Conservation (phyloP, 1,140 invertebrate species). For the Saccostrea glomerata region DNA sequence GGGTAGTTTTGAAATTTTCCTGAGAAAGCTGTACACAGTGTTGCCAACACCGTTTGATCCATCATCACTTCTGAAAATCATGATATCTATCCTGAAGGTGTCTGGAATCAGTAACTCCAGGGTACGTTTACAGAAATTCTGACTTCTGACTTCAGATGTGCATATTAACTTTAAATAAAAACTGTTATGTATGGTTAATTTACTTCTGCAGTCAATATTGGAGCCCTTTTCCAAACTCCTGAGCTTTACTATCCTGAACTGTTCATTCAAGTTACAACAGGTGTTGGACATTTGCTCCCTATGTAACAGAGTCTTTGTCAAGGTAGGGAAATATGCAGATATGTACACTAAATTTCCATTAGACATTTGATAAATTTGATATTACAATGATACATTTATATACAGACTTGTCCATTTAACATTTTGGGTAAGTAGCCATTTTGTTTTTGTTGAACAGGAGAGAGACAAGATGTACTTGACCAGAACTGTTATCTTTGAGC, state of each 20-base stretch:
- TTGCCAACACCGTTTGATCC: slow-evolving; percentile 86
- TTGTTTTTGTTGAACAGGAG: slow-evolving; percentile 82
- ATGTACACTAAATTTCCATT: no score
- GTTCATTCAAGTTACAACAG: slow-evolving; percentile 89
- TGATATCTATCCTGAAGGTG: slow-evolving; percentile 91
- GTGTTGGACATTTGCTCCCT: slow-evolving; percentile 93
- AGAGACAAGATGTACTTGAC: slow-evolving; percentile 95
- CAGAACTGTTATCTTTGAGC: slow-evolving; percentile 93
- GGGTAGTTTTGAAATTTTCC: slow-evolving; percentile 90
- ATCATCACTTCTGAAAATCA: slow-evolving; percentile 89
- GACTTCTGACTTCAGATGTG: neutral
- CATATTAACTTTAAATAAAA: neutral
- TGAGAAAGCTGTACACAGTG: slow-evolving; percentile 88
- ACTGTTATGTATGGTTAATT: neutral
- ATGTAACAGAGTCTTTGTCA: slow-evolving; percentile 91
- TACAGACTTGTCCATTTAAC: neutral
- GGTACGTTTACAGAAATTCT: slow-evolving; percentile 79
- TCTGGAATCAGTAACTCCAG: slow-evolving; percentile 89
- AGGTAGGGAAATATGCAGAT: slow-evolving; percentile 63
- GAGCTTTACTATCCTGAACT: slow-evolving; percentile 93
- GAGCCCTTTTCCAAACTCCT: slow-evolving; percentile 98
- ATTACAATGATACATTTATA: neutral
- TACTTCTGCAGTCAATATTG: slow-evolving; percentile 83
- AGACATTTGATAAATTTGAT: no score
- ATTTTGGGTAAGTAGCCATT: neutral